Evolutionary conservation across 2,888 invertebrate species (phyloP), one percentile per base, ranked within the genome.

Genomic region (Caradrina clavipalpis): DNA sequence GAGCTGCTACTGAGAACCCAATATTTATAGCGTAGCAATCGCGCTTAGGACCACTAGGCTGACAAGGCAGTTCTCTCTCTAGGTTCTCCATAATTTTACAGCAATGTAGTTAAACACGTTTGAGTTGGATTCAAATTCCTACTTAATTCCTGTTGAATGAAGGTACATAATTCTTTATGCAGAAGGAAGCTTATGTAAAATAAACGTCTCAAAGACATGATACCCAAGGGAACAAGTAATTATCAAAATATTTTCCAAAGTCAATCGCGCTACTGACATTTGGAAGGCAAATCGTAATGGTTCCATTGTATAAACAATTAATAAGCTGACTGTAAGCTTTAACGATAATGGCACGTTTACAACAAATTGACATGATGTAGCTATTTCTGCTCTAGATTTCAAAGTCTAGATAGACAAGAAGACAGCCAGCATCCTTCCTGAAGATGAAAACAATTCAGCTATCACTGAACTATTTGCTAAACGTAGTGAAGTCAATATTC

Each of bases 231-330:
- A 45, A 61, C 11, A 2, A 3, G 19, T 58, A 13, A 39, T 15
- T 5, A 55, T 59, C 73, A 51, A 59, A 78, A 73, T 60, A 31
- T 78, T 65, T 60, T 47, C 22, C 17, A 19, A 11, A 42, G 51
- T 57, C 67, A 59, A 78, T 78, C 55, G 39, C 13, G 10, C 6
- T 35, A 60, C 59, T 73, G 66, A 53, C 67, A 19, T 56, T 60
- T 60, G 13, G 8, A 60, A 57, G 59, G 67, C 42, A 42, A 73
- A 22, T 51, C 35, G 10, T 64, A 78, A 78, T 63, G 57, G 78
- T 1, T n/a, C 15, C 8, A 22, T 45, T 15, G 47, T 51, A 21
- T 61, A 61, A 56, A 57, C 73, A 72, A 47, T 45, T 51, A 19
- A n/a, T n/a, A 35, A 45, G 11, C 42, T 31, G 17, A 58, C 45